phyloP scores from a whole-genome alignment of 2,797 vertebrate species.

The Nyctibius grandis region DNA sequence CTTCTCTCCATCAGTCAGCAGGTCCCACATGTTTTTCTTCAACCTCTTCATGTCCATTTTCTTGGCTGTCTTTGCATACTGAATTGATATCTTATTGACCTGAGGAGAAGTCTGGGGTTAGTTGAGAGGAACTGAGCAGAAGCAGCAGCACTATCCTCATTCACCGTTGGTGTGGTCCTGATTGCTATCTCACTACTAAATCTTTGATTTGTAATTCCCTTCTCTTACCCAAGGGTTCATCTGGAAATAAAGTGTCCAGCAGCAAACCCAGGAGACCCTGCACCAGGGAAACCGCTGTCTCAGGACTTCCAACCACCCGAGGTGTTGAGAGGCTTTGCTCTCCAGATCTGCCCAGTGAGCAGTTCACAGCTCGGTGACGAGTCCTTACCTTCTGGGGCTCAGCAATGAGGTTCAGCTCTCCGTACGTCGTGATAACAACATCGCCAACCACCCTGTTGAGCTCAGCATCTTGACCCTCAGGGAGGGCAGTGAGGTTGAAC shows the following conservation, averaged over 20 bases:
- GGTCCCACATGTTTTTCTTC: slow-evolving; percentile 89
- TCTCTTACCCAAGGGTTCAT: not conserved
- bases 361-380: not conserved
- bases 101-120: slow-evolving; percentile 18
- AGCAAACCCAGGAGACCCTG: not conserved
- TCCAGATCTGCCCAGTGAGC: not conserved
- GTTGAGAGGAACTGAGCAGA: not conserved
- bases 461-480: not conserved
- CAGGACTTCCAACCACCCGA: not conserved
- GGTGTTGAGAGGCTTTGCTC: not conserved
- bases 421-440: slow-evolving; percentile 70
- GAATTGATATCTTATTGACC: slow-evolving; percentile 89
- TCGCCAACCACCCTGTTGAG: not conserved
- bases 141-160: not conserved
- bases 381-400: slow-evolving; percentile 86
- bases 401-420: slow-evolving; percentile 85
- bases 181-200: not conserved
- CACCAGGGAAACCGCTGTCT: not conserved
- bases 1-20: slow-evolving; percentile 74
- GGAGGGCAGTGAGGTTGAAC: slow-evolving; percentile 46
- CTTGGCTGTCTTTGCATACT: slow-evolving; percentile 90
- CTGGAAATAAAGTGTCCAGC: not conserved
- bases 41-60: slow-evolving; percentile 95
- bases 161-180: too few species aligned
- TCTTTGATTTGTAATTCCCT: not conserved